phyloP scores from a whole-genome alignment of 2,797 vertebrate species.

The Eurystomus glaucurus region DNA sequence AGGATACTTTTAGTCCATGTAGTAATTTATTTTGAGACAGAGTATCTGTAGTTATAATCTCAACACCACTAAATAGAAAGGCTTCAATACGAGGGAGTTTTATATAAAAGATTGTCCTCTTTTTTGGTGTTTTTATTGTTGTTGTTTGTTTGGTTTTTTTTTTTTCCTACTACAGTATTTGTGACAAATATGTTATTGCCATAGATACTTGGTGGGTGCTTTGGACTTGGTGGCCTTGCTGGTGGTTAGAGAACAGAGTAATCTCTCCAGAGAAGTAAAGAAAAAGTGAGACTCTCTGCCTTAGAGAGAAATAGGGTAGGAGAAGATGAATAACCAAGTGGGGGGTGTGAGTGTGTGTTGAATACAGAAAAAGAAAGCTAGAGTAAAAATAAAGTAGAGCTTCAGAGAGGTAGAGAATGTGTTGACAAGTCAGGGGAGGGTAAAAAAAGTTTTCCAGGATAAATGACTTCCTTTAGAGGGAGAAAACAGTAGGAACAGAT shows the following conservation, averaged over 20 bases:
- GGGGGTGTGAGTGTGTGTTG: accelerated
- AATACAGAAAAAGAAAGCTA: background rate
- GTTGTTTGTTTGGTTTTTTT: background rate
- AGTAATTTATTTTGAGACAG: background rate
- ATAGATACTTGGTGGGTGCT: background rate
- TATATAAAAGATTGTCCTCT: background rate
- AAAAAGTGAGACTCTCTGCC: accelerated
- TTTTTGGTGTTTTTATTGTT: too few species aligned
- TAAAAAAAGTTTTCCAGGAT: background rate
- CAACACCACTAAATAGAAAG: background rate
- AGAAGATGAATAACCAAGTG: background rate
- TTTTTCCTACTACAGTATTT: background rate
- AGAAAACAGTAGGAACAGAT: background rate
- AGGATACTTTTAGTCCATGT: background rate
- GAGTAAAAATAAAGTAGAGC: background rate
- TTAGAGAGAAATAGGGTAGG: background rate
- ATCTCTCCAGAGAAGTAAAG: background rate
- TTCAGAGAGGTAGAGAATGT: background rate
- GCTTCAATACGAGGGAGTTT: background rate
- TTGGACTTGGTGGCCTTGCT: background rate
- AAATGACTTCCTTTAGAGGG: background rate
- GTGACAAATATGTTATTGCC: background rate
- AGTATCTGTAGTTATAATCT: background rate
- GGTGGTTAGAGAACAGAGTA: background rate
- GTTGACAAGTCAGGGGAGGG: background rate